Percentiles rank a stretch among this genome's conserved stretches.
phyloP scores from a whole-genome alignment of 2,113 vertebrate species.

The Mobula birostris region DNA sequence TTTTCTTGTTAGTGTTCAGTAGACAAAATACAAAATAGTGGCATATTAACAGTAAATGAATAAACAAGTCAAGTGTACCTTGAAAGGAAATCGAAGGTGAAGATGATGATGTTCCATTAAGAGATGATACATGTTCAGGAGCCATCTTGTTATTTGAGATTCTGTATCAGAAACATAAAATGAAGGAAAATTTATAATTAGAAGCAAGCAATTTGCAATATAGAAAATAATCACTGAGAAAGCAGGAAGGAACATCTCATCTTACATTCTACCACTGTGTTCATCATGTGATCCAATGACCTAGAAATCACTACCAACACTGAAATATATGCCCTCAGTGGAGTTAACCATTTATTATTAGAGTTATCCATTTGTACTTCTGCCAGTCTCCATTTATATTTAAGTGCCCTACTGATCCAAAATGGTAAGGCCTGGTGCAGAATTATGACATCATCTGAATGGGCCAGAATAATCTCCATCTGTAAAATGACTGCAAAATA shows the following conservation, averaged over 20 bases:
- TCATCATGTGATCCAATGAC: neutral
- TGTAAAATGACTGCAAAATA: too few relatives aligned
- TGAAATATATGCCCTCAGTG: too few relatives aligned
- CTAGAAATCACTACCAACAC: too few relatives aligned
- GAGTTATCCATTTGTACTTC: too few relatives aligned
- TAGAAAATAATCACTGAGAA: neutral
- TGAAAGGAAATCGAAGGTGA: neutral
- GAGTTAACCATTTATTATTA: too few relatives aligned
- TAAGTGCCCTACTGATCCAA: too few relatives aligned
- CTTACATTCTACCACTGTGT: neutral
- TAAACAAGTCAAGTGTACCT: neutral
- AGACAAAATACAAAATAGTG: neutral
- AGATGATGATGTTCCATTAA: neutral
- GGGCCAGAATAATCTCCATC: too few relatives aligned
- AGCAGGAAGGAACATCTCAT: neutral
- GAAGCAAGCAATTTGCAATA: neutral
- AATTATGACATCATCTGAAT: too few relatives aligned
- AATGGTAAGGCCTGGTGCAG: too few relatives aligned
- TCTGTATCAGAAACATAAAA: neutral
- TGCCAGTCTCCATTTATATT: too few relatives aligned
- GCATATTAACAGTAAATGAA: neutral
- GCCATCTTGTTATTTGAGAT: neutral
- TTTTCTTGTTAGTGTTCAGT: neutral
- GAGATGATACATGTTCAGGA: neutral
- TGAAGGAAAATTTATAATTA: neutral